These are phyloP conservation scores for Chaetops frenatus DNA, from an alignment of 2,113 vertebrate species.

Conservation along the genomic window DNA sequence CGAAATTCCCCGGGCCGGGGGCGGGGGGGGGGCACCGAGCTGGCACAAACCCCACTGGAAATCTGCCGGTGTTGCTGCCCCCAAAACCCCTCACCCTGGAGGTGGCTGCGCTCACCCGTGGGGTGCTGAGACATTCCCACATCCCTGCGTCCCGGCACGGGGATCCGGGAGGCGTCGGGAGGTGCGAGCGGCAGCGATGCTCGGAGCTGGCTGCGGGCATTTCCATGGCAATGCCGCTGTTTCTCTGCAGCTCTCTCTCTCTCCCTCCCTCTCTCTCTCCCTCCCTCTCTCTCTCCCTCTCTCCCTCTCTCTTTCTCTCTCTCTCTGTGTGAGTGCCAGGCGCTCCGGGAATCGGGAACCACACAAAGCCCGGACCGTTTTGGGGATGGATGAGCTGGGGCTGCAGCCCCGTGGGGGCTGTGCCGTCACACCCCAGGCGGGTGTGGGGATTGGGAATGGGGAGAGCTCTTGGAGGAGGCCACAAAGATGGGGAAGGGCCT, in stretches of 20 bases:
- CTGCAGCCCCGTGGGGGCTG: neutral
- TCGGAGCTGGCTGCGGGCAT: neutral
- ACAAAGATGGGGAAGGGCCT: neutral
- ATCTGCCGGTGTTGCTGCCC: too few relatives aligned
- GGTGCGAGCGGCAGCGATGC: neutral
- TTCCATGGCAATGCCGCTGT: constrained; percentile 26
- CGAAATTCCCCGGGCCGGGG: fast-evolving
- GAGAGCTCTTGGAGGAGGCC: too few relatives aligned
- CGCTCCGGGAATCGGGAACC: neutral
- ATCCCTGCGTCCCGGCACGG: neutral
- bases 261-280: too few relatives aligned
- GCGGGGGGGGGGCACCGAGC: neutral
- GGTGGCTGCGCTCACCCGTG: neutral
- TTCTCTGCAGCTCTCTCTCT: neutral
- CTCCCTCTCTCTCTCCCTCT: too few relatives aligned
- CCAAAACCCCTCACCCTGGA: fast-evolving
- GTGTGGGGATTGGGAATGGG: neutral
- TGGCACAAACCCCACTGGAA: too few relatives aligned
- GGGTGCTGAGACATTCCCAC: neutral
- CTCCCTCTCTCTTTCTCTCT: too few relatives aligned
- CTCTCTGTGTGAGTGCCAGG: neutral
- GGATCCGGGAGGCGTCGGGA: neutral
- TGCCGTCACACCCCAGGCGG: neutral
- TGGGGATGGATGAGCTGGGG: neutral
- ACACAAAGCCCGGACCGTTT: neutral